Evolutionary conservation across 2,888 invertebrate genomes (phyloP).

Genomic region (Serrognathus titanus): DNA sequence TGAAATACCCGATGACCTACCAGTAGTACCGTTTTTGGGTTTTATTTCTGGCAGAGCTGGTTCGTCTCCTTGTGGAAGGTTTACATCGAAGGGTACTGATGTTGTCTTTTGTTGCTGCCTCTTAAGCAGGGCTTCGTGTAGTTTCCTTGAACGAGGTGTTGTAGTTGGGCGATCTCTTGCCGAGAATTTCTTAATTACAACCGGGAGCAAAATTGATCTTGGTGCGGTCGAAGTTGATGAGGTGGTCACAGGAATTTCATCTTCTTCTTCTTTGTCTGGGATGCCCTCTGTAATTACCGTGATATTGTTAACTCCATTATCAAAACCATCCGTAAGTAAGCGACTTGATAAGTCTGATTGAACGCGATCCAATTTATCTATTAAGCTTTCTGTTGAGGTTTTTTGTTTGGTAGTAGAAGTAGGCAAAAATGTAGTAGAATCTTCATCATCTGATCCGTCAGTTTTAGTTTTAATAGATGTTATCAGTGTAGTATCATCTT

Average conservation of each 20-base stretch:
- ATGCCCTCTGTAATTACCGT: constrained; percentile 59
- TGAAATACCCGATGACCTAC: constrained; percentile 55
- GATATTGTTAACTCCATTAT: constrained; percentile 63
- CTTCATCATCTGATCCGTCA: constrained; percentile 27
- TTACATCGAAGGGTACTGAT: constrained; percentile 25
- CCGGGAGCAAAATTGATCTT: constrained; percentile 51
- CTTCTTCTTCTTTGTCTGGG: constrained; percentile 35
- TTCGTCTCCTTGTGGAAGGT: constrained; percentile 40
- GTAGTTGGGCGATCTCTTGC: constrained; percentile 39
- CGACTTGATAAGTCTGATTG: constrained; percentile 81
- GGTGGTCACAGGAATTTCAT: constrained; percentile 48
- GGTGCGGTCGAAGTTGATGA: constrained; percentile 50
- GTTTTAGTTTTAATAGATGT: constrained; percentile 5
- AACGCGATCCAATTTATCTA: constrained; percentile 79
- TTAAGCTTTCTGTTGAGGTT: constrained; percentile 77
- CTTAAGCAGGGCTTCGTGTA: constrained; percentile 35
- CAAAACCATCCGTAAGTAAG: constrained; percentile 68
- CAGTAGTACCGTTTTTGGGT: constrained; percentile 48
- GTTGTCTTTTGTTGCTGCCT: constrained; percentile 56
- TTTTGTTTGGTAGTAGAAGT: constrained; percentile 30
- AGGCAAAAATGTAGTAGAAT: constrained; percentile 30
- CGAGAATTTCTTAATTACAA: constrained; percentile 65
- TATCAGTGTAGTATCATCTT: constrained; percentile 22
- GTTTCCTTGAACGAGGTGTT: constrained; percentile 30
- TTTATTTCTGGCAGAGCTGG: constrained; percentile 34